Percentiles rank a stretch among this genome's conserved stretches.
These are phyloP conservation scores for Alcedo atthis DNA, from an alignment of 2,797 vertebrate species.

Conservation along the genomic window DNA sequence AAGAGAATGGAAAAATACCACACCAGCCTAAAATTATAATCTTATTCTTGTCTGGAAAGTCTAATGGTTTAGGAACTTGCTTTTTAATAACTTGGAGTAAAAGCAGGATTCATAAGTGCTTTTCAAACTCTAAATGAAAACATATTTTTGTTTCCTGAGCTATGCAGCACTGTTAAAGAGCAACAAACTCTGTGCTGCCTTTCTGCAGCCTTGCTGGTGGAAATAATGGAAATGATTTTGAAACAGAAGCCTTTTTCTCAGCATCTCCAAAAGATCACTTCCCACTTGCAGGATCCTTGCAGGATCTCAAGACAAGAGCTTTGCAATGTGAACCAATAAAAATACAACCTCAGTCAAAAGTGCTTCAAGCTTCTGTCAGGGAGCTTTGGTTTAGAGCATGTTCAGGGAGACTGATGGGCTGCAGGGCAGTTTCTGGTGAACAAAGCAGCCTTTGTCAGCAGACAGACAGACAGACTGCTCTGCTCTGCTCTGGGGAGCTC, in stretches of 20 bases:
- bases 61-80: background rate
- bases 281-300: background rate
- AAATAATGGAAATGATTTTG: background rate
- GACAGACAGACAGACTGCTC: conserved; percentile 16
- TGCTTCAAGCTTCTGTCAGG: background rate
- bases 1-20: conserved; percentile 15
- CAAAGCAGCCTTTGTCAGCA: conserved; percentile 73
- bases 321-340: background rate
- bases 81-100: background rate
- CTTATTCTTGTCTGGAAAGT: conserved; percentile 12
- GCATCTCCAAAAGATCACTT: background rate
- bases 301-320: background rate
- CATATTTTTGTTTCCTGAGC: conserved; percentile 27
- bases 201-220: background rate
- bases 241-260: background rate
- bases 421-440: conserved; percentile 38
- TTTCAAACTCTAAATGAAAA: conserved; percentile 31
- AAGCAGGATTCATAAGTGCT: conserved; percentile 17
- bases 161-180: background rate
- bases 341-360: background rate
- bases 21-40: background rate
- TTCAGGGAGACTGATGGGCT: background rate
- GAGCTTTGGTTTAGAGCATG: conserved; percentile 22
- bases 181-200: background rate
- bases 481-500: conserved; percentile 57